These are phyloP conservation scores for Sitodiplosis mosellana DNA, from an alignment of 1,140 invertebrate genomes.

Conservation along the genomic window DNA sequence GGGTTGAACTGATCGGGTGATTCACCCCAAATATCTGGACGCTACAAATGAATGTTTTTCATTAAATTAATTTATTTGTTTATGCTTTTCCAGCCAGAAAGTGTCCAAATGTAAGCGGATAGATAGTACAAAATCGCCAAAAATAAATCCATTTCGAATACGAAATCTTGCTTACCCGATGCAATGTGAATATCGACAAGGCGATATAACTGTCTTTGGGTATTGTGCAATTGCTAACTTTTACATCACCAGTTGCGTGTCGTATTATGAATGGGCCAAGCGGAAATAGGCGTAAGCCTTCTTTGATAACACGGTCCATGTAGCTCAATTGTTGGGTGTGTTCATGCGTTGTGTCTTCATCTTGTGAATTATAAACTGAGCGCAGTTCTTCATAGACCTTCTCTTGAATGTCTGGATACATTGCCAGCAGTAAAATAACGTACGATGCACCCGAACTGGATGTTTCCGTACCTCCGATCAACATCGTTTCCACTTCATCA, in stretches of 20 bases:
- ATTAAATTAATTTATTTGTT: no score
- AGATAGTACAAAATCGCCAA: no score
- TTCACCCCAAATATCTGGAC: conserved; percentile 31
- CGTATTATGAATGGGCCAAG: conserved; percentile 35
- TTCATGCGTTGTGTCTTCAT: conserved; percentile 22
- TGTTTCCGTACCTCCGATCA: not conserved
- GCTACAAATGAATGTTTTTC: no score
- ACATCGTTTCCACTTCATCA: not conserved
- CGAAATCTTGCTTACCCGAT: not conserved
- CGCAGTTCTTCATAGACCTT: conserved; percentile 37
- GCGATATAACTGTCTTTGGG: not conserved
- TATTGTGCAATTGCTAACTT: not conserved
- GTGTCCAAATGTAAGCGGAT: no score
- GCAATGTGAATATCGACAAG: not conserved
- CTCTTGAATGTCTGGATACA: conserved; percentile 20
- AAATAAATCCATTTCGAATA: no score
- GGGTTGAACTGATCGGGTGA: conserved; percentile 49
- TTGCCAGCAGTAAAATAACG: conserved; percentile 11
- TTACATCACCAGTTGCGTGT: conserved; percentile 5
- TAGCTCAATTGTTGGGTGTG: conserved; percentile 39
- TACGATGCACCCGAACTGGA: not conserved
- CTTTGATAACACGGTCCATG: conserved; percentile 41
- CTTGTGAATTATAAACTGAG: conserved; percentile 24
- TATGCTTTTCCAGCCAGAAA: no score
- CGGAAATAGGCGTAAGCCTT: conserved; percentile 42